Conservation (phyloP, 2,797 vertebrate genomes). For the Mus caroli region DNA sequence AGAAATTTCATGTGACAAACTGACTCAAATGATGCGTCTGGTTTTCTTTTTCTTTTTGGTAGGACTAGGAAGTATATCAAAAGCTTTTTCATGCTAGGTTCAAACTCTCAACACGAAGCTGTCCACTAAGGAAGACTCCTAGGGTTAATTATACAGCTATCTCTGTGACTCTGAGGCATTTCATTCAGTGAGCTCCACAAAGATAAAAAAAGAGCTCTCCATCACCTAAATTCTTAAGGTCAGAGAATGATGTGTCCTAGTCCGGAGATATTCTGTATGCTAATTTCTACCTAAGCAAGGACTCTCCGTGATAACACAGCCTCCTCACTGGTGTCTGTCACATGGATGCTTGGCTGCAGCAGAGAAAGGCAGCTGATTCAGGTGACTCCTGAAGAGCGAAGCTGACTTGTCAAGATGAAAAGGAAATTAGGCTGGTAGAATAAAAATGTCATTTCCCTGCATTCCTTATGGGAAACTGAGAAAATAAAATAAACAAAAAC, state of each 20-base stretch:
- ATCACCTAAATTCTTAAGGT: constrained; percentile 8
- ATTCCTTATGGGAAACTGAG: not conserved
- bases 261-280: not conserved
- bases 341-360: not conserved
- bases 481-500: constrained; percentile 52
- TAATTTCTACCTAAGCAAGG: not conserved
- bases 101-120: not conserved
- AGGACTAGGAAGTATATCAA: not conserved
- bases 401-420: not conserved
- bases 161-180: constrained; percentile 1
- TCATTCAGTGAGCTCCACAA: constrained; percentile 13
- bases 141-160: not conserved
- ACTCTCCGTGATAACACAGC: not conserved
- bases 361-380: not conserved
- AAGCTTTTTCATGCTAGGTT: not conserved
- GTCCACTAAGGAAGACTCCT: not conserved
- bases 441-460: not conserved
- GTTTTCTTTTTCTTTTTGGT: not conserved
- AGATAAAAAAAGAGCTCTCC: not conserved
- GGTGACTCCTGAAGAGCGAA: not conserved
- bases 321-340: not conserved
- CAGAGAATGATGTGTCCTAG: not conserved
- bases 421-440: constrained; percentile 17
- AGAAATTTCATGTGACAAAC: not conserved
- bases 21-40: not conserved